Percentiles rank a stretch among this genome's conserved stretches.
Conservation (phyloP, 2,797 vertebrate species). For the Xerus rutilus region DNA sequence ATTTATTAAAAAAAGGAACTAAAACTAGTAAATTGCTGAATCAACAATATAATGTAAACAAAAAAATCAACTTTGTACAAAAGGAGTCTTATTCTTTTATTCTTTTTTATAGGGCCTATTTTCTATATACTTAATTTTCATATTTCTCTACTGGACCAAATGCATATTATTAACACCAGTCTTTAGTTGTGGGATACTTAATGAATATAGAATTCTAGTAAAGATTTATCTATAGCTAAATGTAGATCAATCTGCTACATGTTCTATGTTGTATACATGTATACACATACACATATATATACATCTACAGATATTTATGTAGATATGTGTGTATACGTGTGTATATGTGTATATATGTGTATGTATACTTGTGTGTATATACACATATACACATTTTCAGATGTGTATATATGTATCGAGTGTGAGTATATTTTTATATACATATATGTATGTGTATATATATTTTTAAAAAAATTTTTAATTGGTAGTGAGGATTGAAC, state of each 20-base stretch:
- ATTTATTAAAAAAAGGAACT: neutral
- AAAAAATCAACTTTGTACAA: slow-evolving; percentile 30
- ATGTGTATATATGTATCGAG: no score
- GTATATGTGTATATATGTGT: no score
- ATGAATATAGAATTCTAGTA: neutral
- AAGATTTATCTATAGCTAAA: slow-evolving; percentile 17
- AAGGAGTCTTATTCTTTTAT: slow-evolving; percentile 28
- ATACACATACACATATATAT: no score
- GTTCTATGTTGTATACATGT: neutral
- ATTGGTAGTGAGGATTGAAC: neutral
- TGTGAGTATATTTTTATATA: no score
- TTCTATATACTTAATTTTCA: slow-evolving; percentile 51
- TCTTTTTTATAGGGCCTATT: neutral
- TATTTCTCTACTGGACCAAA: slow-evolving; percentile 30
- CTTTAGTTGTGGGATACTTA: slow-evolving; percentile 38
- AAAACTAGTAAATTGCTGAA: neutral
- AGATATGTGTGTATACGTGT: no score
- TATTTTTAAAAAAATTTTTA: neutral
- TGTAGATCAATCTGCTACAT: neutral
- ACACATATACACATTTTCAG: no score
- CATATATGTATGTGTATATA: no score
- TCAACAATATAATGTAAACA: slow-evolving; percentile 4
- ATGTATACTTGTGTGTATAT: no score
- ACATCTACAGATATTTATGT: no score
- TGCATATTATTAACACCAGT: slow-evolving; percentile 4